Base-by-base conservation (phyloP, 2,888 invertebrate genomes). In the Ichneumoninae sp. region DNA sequence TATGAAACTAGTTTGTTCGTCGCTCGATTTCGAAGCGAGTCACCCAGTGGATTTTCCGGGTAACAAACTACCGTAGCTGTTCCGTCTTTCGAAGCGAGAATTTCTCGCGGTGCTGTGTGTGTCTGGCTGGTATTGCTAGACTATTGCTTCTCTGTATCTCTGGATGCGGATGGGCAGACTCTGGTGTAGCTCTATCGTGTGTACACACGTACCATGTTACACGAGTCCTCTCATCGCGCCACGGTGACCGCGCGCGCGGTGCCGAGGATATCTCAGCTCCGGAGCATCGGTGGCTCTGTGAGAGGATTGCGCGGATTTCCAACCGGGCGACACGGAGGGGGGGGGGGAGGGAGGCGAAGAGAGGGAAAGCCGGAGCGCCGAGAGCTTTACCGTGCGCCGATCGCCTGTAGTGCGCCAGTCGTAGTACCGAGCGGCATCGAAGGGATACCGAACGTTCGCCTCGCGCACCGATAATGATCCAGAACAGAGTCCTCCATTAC, bases 401-500 rank as follows among this genome's bases (percentile, higher is more conserved):
- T 63, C 16, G 63, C 63, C 16, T n/a, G n/a, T 6, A 33, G 33
- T n/a, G 13, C n/a, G n/a, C 16, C 7, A n/a, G 16, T 33, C n/a
- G 63, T 33, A 63, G 44, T 4, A 4, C 44, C 10, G 7, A 8
- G 19, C 40, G 36, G 40, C 40, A 54, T 26, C 75, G 75, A 52
- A 26, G 65, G 60, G 47, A 75, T 75, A 50, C 65, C 33, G 19
- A 63, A 63, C 60, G 66, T 76, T 76, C 65, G 52, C 66, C 65
- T 66, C 40, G 76, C 66, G 52, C 50, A 66, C 66, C 76, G 76
- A 66, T 76, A 66, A 76, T 66, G 76, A 76, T 76, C 66, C 76
- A 40, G 66, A 76, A 76, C 76, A 66, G 76, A 76, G 52, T 54
- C 76, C 52, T 76, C 66, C 76, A 76, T 66, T 76, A 76, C 54